phyloP scores from a whole-genome alignment of 2,888 invertebrate genomes.

The Congeria kusceri region DNA sequence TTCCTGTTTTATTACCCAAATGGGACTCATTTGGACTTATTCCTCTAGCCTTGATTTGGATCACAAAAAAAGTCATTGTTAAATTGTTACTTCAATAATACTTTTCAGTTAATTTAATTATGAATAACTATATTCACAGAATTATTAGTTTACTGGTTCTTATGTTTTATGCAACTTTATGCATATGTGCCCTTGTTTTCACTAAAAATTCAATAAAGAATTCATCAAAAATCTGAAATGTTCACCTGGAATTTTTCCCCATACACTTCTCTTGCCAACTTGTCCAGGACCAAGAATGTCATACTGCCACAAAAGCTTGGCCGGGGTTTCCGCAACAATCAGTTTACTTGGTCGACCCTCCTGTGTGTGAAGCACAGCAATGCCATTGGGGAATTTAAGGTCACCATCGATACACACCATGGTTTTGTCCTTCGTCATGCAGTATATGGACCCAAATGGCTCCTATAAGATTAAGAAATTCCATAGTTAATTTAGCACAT shows the following conservation, averaged over 20 bases:
- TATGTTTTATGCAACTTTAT: too few species aligned
- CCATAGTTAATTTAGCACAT: neutral
- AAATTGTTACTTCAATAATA: too few species aligned
- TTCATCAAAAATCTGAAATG: too few species aligned
- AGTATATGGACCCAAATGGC: constrained; percentile 83
- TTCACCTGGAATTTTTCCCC: constrained; percentile 80
- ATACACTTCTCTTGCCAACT: constrained; percentile 70
- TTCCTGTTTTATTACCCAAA: too few species aligned
- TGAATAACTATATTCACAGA: too few species aligned
- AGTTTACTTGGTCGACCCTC: constrained; percentile 73
- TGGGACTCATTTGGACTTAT: too few species aligned
- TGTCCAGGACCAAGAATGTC: constrained; percentile 77
- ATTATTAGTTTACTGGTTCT: too few species aligned
- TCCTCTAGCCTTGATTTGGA: too few species aligned
- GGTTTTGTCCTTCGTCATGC: constrained; percentile 70
- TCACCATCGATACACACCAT: constrained; percentile 76
- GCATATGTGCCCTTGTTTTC: too few species aligned
- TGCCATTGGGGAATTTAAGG: constrained; percentile 80
- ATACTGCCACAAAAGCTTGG: constrained; percentile 80
- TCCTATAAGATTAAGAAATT: constrained; percentile 61
- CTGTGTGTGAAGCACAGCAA: constrained; percentile 76
- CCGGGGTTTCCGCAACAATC: constrained; percentile 82
- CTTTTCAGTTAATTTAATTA: too few species aligned
- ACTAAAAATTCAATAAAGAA: too few species aligned
- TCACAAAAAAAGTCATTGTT: too few species aligned